A percentile compares a stretch with the other conserved stretches of the same genome.
Evolutionary conservation across 2,888 invertebrate species (phyloP).

Genomic region (Osmoderma eremita): DNA sequence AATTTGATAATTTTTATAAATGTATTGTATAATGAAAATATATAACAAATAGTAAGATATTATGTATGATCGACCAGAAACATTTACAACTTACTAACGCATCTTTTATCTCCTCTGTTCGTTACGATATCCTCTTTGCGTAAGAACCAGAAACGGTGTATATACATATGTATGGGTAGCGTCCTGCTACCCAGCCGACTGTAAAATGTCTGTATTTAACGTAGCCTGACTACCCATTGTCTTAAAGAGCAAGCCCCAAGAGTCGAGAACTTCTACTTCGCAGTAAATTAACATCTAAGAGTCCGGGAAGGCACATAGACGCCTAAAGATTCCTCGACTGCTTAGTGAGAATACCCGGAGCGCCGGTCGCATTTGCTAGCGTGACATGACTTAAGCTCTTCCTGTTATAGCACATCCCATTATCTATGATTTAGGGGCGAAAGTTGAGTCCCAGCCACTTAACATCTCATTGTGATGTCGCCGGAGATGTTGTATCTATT

Average conservation of each 20-base stretch:
- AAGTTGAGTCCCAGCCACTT: constrained; percentile 19
- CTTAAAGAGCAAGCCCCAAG: constrained; percentile 52
- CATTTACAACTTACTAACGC: constrained; percentile 28
- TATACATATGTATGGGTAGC: constrained; percentile 37
- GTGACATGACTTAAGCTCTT: constrained; percentile 47
- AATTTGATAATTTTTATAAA: too few relatives aligned
- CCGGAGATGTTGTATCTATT: neutral
- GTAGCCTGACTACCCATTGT: constrained; percentile 62
- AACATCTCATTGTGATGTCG: neutral
- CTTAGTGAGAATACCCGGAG: neutral
- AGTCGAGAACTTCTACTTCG: constrained; percentile 61
- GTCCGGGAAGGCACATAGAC: constrained; percentile 37
- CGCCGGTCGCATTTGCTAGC: constrained; percentile 42
- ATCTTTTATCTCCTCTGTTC: neutral
- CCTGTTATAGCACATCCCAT: constrained; percentile 43
- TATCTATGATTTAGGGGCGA: constrained; percentile 45
- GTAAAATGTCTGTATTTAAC: constrained; percentile 65
- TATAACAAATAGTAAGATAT: neutral
- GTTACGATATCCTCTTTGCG: neutral
- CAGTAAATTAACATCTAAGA: constrained; percentile 63
- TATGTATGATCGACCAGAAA: neutral
- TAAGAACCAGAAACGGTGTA: too few relatives aligned
- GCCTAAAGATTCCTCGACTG: constrained; percentile 21
- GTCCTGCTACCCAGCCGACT: constrained; percentile 58
- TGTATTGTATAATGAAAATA: too few relatives aligned